Percentiles rank a stretch among this genome's conserved stretches.
Evolutionary conservation across 2,797 vertebrate species (phyloP).

Genomic region (Lacerta agilis): DNA sequence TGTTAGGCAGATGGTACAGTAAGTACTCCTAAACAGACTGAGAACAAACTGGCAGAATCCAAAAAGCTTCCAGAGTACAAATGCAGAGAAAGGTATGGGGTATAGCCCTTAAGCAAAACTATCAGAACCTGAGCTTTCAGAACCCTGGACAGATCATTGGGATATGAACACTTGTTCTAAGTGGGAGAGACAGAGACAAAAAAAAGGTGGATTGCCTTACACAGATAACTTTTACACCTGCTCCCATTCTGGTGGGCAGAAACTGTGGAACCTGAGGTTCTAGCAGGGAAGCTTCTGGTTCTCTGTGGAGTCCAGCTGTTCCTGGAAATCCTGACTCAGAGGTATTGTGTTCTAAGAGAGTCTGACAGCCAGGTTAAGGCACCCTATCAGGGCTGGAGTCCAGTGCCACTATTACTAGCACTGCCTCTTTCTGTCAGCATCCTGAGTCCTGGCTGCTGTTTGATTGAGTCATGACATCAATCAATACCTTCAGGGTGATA

Average conservation of each 20-base stretch:
- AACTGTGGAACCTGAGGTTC: background rate
- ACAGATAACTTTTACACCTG: background rate
- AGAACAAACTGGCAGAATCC: background rate
- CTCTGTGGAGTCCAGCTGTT: background rate
- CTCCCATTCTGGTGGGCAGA: background rate
- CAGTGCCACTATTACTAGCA: background rate
- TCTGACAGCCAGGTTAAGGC: background rate
- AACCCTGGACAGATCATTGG: background rate
- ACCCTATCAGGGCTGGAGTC: background rate
- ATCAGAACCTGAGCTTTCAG: background rate
- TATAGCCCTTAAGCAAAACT: background rate
- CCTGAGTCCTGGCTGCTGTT: background rate
- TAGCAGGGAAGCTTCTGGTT: background rate
- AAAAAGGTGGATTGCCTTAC: too few species aligned
- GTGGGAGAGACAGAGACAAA: background rate
- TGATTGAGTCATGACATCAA: background rate
- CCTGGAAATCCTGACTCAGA: too few species aligned
- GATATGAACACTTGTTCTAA: background rate
- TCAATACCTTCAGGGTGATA: background rate
- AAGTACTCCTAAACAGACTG: too few species aligned
- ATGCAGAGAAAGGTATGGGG: background rate
- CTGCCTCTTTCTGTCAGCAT: background rate
- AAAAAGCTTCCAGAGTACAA: background rate
- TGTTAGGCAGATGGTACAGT: too few species aligned
- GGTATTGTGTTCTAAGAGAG: background rate